Base-by-base conservation (phyloP, 2,113 vertebrate species). In the Pantherophis guttatus region DNA sequence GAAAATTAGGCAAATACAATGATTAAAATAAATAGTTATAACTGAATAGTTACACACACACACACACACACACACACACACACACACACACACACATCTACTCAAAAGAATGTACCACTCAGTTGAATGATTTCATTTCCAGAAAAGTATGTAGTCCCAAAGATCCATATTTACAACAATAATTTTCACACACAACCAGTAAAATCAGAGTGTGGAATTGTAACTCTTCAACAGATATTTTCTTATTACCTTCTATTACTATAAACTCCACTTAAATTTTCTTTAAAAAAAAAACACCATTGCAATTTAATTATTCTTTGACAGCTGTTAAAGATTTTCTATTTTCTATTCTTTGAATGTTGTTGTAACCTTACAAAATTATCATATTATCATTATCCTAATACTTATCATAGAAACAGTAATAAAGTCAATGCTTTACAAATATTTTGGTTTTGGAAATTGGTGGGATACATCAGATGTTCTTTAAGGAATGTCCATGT, bases 1-100 rank as follows among this genome's bases (percentile, higher is more conserved):
- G n/a, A 90, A n/a, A n/a, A 54, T 11, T 93, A 33, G 52, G 52
- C 88, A 93, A 92, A 93, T 93, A 19, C 21, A 85, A 70, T 19
- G 26, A 85, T 54, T 85, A 85, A 11, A 57, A 9, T 44, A 39
- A 55, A 55, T 5, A 55, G 54, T 55, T 55, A 55, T 17, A 55
- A 55, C 54, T 17, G 15, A 55, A 17, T 55, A 50, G 50, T 50
- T 50, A 50, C 8, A 50, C 50, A 8, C 50, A 50, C 50, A 50
- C 50, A 8, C 50, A 8, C 50, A 50, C 50, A 50, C 50, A 8
- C 50, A 8, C 50, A 8, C 39, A 39, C 39, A 50, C 8, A 50
- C 50, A 8, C 50, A 50, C 50, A 50, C 50, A 8, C 50, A 8
- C 50, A 50, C 50, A 50, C 50, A 8, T 6, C 23, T 65, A 65